Evolutionary conservation across 1,140 invertebrate genomes (phyloP).

Genomic region (Sarcophaga bullata): DNA sequence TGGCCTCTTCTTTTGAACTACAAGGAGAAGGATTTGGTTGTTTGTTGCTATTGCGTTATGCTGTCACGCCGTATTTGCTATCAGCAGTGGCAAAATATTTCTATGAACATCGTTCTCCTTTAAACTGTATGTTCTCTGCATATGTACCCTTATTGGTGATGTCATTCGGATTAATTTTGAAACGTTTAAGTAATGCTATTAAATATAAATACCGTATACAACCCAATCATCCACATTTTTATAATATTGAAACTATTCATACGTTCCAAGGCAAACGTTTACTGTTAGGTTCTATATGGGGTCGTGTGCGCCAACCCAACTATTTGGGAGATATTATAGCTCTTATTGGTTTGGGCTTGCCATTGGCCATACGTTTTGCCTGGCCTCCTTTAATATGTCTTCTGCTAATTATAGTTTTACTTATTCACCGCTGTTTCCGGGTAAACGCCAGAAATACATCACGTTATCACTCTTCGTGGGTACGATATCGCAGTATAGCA

Average conservation of each 20-base stretch:
- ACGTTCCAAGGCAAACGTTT: constrained; percentile 82
- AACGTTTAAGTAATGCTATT: constrained; percentile 75
- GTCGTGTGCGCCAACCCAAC: constrained; percentile 86
- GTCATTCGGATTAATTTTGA: constrained; percentile 74
- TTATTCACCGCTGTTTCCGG: constrained; percentile 76
- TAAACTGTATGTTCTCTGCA: constrained; percentile 65
- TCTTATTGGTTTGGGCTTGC: constrained; percentile 69
- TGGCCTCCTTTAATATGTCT: constrained; percentile 71
- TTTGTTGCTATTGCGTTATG: constrained; percentile 71
- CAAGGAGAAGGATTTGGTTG: constrained; percentile 78
- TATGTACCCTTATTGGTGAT: constrained; percentile 63
- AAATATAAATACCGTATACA: constrained; percentile 80
- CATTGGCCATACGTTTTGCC: constrained; percentile 63
- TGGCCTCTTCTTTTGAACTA: constrained; percentile 76
- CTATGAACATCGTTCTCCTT: constrained; percentile 67
- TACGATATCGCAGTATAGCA: constrained; percentile 81
- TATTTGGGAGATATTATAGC: constrained; percentile 87
- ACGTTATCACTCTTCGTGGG: constrained; percentile 84
- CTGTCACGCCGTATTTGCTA: constrained; percentile 73
- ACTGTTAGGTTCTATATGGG: constrained; percentile 83
- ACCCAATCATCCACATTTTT: constrained; percentile 72
- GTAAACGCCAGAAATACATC: constrained; percentile 75
- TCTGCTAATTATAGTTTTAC: constrained; percentile 69
- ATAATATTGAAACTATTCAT: constrained; percentile 83
- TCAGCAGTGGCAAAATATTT: constrained; percentile 69